Evolutionary conservation across 2,888 invertebrate genomes (phyloP).

Genomic region (Eilema depressum): DNA sequence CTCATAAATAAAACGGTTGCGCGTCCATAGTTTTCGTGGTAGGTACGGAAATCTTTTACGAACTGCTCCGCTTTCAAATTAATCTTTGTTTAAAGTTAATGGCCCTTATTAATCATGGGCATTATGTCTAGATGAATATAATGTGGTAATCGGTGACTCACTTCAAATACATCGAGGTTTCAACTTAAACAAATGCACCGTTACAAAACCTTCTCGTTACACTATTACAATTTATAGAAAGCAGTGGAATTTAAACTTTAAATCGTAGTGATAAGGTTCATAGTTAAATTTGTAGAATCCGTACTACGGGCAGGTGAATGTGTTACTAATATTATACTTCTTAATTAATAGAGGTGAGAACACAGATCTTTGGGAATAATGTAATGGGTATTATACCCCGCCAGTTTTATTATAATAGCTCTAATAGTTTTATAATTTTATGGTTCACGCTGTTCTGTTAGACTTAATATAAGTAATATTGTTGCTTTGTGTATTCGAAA

Average conservation of each 20-base stretch:
- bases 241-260: conserved; percentile 54
- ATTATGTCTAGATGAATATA: conserved; percentile 81
- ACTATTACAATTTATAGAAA: conserved; percentile 54
- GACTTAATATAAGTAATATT: conserved; percentile 25
- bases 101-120: conserved; percentile 80
- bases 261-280: conserved; percentile 39
- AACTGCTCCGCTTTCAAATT: conserved; percentile 66
- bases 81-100: conserved; percentile 85
- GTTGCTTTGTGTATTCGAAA: conserved; percentile 9
- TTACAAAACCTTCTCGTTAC: conserved; percentile 66
- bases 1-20: conserved; percentile 27
- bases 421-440: conserved; percentile 38
- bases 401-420: conserved; percentile 45
- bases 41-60: conserved; percentile 53
- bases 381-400: conserved; percentile 45
- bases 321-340: conserved; percentile 71
- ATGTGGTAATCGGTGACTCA: conserved; percentile 80
- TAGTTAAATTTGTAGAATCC: conserved; percentile 24
- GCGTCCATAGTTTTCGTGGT: conserved; percentile 52
- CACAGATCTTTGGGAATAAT: conserved; percentile 58
- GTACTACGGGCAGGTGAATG: conserved; percentile 72
- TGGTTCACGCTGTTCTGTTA: conserved; percentile 29
- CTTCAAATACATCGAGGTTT: conserved; percentile 71
- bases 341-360: conserved; percentile 74
- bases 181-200: conserved; percentile 80